These are phyloP conservation scores for Aphyosemion australe DNA, from an alignment of 2,113 vertebrate species.

Conservation along the genomic window DNA sequence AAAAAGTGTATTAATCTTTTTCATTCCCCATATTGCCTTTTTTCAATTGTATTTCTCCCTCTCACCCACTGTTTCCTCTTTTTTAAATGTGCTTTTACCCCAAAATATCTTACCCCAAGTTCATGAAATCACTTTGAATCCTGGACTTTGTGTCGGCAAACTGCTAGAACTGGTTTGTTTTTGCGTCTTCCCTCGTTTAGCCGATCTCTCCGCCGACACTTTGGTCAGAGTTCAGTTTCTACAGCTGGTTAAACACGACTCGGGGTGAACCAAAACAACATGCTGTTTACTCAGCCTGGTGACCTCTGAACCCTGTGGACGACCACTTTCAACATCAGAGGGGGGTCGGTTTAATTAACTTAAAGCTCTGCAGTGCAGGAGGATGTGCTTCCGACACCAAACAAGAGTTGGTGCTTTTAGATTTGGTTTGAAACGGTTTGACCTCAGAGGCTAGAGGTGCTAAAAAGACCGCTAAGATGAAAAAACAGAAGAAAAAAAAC, in stretches of 20 bases:
- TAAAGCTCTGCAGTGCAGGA: not conserved
- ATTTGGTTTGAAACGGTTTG: not conserved
- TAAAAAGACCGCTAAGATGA: too few relatives aligned
- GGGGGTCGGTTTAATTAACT: constrained; percentile 27
- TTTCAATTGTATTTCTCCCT: too few relatives aligned
- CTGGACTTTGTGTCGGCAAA: not conserved
- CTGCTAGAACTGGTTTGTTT: too few relatives aligned
- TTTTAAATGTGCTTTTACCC: not conserved
- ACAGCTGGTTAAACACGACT: constrained; percentile 78
- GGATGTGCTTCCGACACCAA: not conserved
- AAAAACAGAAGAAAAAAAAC: too few relatives aligned
- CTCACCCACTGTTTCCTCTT: too few relatives aligned
- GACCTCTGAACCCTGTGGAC: constrained; percentile 45
- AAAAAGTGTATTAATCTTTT: too few relatives aligned
- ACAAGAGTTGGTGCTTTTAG: not conserved
- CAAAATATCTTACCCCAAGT: not conserved
- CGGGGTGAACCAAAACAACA: constrained; percentile 43
- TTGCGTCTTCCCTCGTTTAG: too few relatives aligned
- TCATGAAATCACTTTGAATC: not conserved
- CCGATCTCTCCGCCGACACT: constrained; percentile 47
- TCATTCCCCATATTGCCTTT: too few relatives aligned
- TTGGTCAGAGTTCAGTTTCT: constrained; percentile 51
- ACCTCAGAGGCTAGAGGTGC: too few relatives aligned
- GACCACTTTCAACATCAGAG: constrained; percentile 23
- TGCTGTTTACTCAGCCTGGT: constrained; percentile 39